A percentile compares a stretch with the other conserved stretches of the same genome.
These are phyloP conservation scores for Tethea ocularis DNA, from an alignment of 2,888 invertebrate genomes.

Conservation along the genomic window DNA sequence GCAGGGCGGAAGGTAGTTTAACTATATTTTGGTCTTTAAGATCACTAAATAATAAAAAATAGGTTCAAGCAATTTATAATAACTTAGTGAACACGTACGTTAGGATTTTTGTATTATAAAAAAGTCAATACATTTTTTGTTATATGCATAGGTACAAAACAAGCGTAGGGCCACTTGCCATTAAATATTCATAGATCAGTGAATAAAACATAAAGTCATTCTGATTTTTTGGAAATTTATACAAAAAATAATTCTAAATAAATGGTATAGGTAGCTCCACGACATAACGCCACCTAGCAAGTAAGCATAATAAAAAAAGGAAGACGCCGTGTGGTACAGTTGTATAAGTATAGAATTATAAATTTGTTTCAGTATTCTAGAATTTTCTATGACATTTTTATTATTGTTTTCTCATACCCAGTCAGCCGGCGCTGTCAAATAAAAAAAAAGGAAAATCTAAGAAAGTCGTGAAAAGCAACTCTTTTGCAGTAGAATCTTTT, in stretches of 20 bases:
- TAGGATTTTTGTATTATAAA: too few relatives aligned
- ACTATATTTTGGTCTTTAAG: too few relatives aligned
- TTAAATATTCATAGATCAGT: not conserved
- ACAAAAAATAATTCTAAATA: slow-evolving; percentile 40
- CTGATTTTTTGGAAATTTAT: slow-evolving; percentile 34
- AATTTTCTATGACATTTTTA: not conserved
- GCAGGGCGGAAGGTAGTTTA: too few relatives aligned
- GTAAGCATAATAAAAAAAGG: slow-evolving; percentile 45
- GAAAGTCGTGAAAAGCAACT: too few relatives aligned
- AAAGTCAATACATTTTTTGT: too few relatives aligned
- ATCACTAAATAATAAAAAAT: too few relatives aligned
- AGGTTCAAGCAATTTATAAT: too few relatives aligned
- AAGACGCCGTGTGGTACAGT: slow-evolving; percentile 9
- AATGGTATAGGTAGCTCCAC: slow-evolving; percentile 28
- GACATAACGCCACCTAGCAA: slow-evolving; percentile 46
- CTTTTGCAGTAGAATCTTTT: too few relatives aligned
- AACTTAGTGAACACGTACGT: too few relatives aligned
- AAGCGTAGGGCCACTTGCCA: not conserved
- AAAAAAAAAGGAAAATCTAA: too few relatives aligned
- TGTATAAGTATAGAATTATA: slow-evolving; percentile 21
- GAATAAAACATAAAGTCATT: not conserved
- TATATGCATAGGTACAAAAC: not conserved
- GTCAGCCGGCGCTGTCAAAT: too few relatives aligned
- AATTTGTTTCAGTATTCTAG: not conserved
- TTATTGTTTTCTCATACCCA: not conserved